These are phyloP conservation scores for Pomatorhinus ruficollis DNA, from an alignment of 2,113 vertebrate species.

Conservation along the genomic window DNA sequence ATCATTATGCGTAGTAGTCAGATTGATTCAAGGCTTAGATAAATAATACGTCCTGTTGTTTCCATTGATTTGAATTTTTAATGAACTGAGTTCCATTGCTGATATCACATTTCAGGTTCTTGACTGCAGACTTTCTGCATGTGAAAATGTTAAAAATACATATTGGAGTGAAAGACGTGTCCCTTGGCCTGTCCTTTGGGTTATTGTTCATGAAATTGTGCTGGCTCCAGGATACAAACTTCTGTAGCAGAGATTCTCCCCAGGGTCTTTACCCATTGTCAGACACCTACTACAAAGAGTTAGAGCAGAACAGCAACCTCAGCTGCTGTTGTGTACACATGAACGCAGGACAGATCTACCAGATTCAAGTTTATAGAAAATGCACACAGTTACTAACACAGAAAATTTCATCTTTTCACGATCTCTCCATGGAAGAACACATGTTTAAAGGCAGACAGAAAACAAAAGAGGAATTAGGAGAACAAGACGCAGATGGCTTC, in stretches of 20 bases:
- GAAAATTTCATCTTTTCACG: neutral
- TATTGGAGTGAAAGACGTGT: neutral
- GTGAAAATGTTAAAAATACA: neutral
- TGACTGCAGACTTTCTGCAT: neutral
- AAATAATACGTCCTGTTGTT: conserved; percentile 58
- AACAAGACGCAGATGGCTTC: neutral
- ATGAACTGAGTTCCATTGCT: conserved; percentile 32
- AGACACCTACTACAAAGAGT: neutral
- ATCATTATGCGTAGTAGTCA: conserved; percentile 51
- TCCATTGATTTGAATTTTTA: conserved; percentile 61
- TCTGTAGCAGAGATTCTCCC: neutral
- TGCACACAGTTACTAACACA: neutral
- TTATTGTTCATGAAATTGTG: neutral
- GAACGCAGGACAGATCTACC: neutral
- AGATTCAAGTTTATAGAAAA: neutral
- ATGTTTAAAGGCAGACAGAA: neutral
- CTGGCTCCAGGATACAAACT: conserved; percentile 18
- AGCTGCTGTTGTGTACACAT: neutral
- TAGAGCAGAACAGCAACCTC: neutral
- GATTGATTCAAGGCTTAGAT: conserved; percentile 61
- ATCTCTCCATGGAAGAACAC: neutral
- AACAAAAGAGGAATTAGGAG: neutral
- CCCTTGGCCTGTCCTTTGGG: neutral
- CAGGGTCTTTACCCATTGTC: neutral
- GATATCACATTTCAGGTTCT: conserved; percentile 9